Percentiles rank a stretch among this genome's conserved stretches.
Evolutionary conservation across 2,888 invertebrate species (phyloP).

Genomic region (Onthophagus sagittarius): DNA sequence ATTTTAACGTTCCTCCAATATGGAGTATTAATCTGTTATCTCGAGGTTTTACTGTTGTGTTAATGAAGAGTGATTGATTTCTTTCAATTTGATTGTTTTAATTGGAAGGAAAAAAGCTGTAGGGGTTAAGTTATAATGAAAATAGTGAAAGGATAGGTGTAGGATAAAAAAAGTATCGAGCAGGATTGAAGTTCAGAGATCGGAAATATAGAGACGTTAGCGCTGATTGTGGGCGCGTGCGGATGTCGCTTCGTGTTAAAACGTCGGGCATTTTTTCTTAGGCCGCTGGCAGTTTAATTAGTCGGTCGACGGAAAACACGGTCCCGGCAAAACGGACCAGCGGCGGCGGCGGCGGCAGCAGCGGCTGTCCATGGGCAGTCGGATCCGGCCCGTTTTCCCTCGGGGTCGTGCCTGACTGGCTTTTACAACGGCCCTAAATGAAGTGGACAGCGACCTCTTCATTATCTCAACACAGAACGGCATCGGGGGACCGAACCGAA

Average conservation of each 20-base stretch:
- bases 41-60: no score
- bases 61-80: no score
- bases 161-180: neutral
- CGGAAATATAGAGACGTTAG: neutral
- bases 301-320: slow-evolving; percentile 9
- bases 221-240: neutral
- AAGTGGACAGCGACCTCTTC: slow-evolving; percentile 45
- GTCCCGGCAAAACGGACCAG: slow-evolving; percentile 2
- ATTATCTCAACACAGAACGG: slow-evolving; percentile 43
- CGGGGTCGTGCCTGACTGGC: slow-evolving; percentile 27
- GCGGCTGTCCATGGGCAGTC: slow-evolving; percentile 1
- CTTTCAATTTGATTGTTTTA: no score
- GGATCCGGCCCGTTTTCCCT: slow-evolving; percentile 13
- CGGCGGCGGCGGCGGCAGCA: neutral
- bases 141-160: neutral
- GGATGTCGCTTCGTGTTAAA: neutral
- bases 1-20: no score
- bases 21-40: no score
- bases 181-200: neutral
- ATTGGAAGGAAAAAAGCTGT: no score
- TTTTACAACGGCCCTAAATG: slow-evolving; percentile 44
- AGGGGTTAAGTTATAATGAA: neutral
- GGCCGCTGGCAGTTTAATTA: slow-evolving; percentile 10
- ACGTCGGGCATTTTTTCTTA: slow-evolving; percentile 11
- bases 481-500: neutral